Conservation (phyloP, 2,888 invertebrate species). For the Deilephila porcellus region DNA sequence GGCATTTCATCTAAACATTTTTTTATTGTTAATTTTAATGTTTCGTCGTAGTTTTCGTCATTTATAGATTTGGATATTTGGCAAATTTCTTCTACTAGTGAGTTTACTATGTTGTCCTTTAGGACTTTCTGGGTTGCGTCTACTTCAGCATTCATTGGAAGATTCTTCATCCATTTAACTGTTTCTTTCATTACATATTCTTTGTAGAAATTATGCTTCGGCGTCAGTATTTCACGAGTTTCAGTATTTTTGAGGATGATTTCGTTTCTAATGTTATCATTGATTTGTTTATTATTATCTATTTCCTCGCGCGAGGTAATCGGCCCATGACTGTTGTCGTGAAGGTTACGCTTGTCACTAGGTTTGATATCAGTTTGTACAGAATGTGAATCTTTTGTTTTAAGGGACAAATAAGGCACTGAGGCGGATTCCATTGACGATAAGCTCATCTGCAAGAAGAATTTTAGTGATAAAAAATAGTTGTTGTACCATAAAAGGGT, state of each 20-base stretch:
- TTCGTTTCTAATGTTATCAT: not conserved
- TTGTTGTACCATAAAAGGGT: not conserved
- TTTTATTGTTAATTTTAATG: slow-evolving; percentile 1
- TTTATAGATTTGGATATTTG: not conserved
- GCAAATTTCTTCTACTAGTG: slow-evolving; percentile 7
- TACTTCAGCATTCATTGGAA: slow-evolving; percentile 1
- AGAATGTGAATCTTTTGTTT: slow-evolving; percentile 2
- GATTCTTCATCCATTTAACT: slow-evolving; percentile 17
- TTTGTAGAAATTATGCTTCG: slow-evolving; percentile 14
- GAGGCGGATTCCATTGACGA: slow-evolving; percentile 12
- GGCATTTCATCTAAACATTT: slow-evolving; percentile 12
- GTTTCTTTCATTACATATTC: slow-evolving; percentile 24
- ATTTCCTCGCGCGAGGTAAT: not conserved
- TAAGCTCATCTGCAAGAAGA: not conserved
- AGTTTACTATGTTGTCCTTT: slow-evolving; percentile 1
- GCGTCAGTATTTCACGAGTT: slow-evolving; percentile 5
- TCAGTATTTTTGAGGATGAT: not conserved
- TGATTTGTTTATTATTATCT: not conserved
- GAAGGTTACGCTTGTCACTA: not conserved
- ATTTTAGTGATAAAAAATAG: not conserved
- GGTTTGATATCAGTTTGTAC: not conserved
- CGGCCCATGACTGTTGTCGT: not conserved
- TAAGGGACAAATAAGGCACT: not conserved
- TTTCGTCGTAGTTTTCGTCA: slow-evolving; percentile 4
- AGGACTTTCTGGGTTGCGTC: not conserved